phyloP scores from a whole-genome alignment of 2,797 vertebrate species.

The Erethizon dorsatum region DNA sequence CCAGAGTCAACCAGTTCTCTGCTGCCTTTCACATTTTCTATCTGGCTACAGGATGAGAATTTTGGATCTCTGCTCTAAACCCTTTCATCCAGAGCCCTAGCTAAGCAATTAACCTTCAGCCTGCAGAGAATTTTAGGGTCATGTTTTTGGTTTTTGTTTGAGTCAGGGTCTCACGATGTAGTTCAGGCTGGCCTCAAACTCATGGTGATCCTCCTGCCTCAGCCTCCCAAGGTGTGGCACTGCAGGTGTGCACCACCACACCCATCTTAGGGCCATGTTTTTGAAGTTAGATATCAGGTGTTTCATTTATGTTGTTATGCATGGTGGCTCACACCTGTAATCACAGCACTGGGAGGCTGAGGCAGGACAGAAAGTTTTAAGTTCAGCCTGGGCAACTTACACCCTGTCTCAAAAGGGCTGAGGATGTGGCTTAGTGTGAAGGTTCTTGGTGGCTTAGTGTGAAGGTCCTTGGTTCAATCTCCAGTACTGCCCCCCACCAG shows the following conservation, averaged over 20 bases:
- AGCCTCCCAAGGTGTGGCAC: background rate
- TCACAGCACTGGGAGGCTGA: background rate
- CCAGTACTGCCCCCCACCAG: background rate
- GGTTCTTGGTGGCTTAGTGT: too few species aligned
- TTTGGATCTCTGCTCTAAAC: background rate
- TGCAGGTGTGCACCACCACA: background rate
- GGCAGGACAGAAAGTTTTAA: background rate
- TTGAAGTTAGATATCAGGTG: background rate
- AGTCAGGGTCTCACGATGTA: background rate
- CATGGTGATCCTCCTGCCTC: background rate
- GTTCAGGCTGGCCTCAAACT: background rate
- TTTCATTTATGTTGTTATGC: background rate
- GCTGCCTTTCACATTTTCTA: background rate
- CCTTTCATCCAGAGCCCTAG: background rate
- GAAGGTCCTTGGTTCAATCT: background rate
- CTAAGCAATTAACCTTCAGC: constrained; percentile 6
- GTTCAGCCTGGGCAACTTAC: background rate
- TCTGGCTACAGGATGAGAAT: background rate
- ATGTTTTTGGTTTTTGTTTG: background rate
- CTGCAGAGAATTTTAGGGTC: background rate
- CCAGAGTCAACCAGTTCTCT: background rate
- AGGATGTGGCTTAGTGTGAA: background rate
- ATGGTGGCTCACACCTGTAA: background rate
- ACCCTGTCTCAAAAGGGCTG: background rate
- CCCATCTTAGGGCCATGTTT: background rate